A percentile compares a stretch with the other conserved stretches of the same genome.
Conservation (phyloP, 2,113 vertebrate species). For the Amia ocellicauda region DNA sequence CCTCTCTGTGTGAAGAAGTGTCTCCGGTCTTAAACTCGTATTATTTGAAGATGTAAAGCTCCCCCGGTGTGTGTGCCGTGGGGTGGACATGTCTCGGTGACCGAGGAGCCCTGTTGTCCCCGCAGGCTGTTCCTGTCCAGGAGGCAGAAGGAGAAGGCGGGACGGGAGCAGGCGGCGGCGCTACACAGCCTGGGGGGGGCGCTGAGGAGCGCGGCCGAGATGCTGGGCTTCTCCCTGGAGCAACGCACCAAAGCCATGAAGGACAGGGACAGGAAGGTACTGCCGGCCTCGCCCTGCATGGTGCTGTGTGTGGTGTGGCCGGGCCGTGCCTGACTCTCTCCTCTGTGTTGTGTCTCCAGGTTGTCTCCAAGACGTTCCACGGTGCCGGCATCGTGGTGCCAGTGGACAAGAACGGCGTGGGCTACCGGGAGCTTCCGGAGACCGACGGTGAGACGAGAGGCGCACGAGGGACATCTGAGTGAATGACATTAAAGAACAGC, state of each 20-base stretch:
- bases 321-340: background rate
- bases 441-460: conserved; percentile 74
- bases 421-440: conserved; percentile 93
- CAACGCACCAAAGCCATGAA: conserved; percentile 86
- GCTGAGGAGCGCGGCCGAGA: conserved; percentile 70
- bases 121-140: conserved; percentile 75
- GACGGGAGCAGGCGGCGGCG: conserved; percentile 60
- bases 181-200: conserved; percentile 75
- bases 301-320: rapidly evolving
- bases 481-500: too few relatives aligned
- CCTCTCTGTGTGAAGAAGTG: too few relatives aligned
- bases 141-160: conserved; percentile 72
- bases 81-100: background rate
- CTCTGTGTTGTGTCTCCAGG: conserved; percentile 52
- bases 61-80: background rate
- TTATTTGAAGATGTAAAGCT: too few relatives aligned
- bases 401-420: conserved; percentile 91
- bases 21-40: too few relatives aligned
- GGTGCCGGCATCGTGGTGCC: conserved; percentile 89
- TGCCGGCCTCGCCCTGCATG: too few relatives aligned
- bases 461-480: too few relatives aligned
- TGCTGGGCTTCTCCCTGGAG: conserved; percentile 78
- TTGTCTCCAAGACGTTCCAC: conserved; percentile 92
- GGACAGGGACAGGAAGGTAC: conserved; percentile 88
- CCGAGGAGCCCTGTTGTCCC: too few relatives aligned